Evolutionary conservation across 2,797 vertebrate species (phyloP).

Genomic region (Gambusia yucatana): DNA sequence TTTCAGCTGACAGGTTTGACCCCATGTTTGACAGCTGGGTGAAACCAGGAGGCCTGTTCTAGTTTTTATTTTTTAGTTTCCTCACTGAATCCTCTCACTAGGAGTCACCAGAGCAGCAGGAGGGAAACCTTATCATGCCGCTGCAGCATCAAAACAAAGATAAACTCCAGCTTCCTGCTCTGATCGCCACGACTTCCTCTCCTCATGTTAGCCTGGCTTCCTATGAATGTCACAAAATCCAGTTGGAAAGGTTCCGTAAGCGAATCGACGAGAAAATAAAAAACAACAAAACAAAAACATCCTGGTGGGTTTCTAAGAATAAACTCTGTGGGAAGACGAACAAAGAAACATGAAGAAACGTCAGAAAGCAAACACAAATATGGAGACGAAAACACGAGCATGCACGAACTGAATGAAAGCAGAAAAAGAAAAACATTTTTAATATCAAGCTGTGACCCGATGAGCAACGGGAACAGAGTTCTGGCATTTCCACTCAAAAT

Average conservation of each 20-base stretch:
- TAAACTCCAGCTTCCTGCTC: neutral
- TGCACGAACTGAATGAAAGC: slow-evolving; percentile 1
- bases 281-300: slow-evolving; percentile 4
- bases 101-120: slow-evolving; percentile 39
- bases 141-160: slow-evolving; percentile 27
- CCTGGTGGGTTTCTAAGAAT: slow-evolving; percentile 18
- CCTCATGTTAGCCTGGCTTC: neutral
- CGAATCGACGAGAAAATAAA: neutral
- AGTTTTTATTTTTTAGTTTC: slow-evolving; percentile 24
- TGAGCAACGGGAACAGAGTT: neutral
- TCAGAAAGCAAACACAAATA: slow-evolving; percentile 30
- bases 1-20: slow-evolving; percentile 54
- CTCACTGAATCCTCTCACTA: slow-evolving; percentile 30
- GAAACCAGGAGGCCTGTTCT: slow-evolving; percentile 33
- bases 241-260: neutral
- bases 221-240: slow-evolving; percentile 19
- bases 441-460: neutral
- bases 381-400: slow-evolving; percentile 8
- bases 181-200: slow-evolving; percentile 12
- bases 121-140: slow-evolving; percentile 21
- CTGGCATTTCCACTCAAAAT: neutral
- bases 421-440: neutral
- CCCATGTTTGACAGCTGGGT: slow-evolving; percentile 50
- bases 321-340: slow-evolving; percentile 34
- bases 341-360: slow-evolving; percentile 7